Evolutionary conservation across 2,888 invertebrate genomes (phyloP), one percentile per base, ranked within the genome.

Genomic region (Drosophila paramelanica): DNA sequence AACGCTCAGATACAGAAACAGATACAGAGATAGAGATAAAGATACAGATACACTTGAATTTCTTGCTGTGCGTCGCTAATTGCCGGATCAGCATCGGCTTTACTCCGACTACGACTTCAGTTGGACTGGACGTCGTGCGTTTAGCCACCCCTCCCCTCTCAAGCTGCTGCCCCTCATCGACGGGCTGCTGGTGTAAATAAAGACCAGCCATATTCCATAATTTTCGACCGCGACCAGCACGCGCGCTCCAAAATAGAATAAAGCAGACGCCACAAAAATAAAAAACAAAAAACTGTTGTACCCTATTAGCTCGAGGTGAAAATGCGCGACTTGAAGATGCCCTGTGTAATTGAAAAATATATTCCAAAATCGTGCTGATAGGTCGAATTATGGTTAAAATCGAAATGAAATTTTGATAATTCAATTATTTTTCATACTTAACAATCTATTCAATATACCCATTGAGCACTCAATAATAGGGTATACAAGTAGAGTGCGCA

Each of bases 1-100:
- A n/a, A 20, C 23, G 17, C 17, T 46, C 8, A 49, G 52, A 50
- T 56, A 41, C 42, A 58, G 53, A 31, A 41, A 38, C 51, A 66
- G 17, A 50, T 49, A 39, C 45, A 41, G 39, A 36, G 31, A 36
- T 14, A 17, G 25, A 17, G 20, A 42, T 27, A 13, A 14, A 42
- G 39, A 55, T 45, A 47, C 10, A 41, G 47, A 47, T 41, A 53
- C 38, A 46, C 38, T 33, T 36, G 47, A 39, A 52, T 50, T 65
- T 43, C 42, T 50, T 38, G 65, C 55, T 69, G 55, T 56, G 68
- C 62, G 20, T 43, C 51, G 74, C 88, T 83, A 87, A 83, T 83
- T 83, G 83, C 67, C 61, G 74, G 72, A 87, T 87, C 83, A 67
- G 66, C 61, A 31, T 43, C 52, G 64, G 57, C 45, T 64, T 65